These are phyloP conservation scores for Hydrozoanthus tunicans DNA, from an alignment of 64 coral and sea anemone genomes.

Conservation along the genomic window DNA sequence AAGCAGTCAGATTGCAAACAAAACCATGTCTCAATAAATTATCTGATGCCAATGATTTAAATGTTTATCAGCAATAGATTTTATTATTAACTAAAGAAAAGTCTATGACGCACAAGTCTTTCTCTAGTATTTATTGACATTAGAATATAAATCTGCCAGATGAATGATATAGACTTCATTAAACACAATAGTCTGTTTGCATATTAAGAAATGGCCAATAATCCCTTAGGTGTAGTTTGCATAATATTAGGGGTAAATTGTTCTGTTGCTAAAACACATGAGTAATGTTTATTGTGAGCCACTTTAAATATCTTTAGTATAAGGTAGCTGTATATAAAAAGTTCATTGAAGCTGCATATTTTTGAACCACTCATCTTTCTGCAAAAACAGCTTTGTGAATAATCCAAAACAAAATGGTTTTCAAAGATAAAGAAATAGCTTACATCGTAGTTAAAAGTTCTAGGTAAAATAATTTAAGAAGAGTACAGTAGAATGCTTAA, in stretches of 20 bases:
- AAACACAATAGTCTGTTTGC: slow-evolving; percentile 39
- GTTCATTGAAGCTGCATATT: no score
- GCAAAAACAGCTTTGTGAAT: no score
- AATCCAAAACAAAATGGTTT: no score
- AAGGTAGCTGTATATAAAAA: no score
- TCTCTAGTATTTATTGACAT: neutral
- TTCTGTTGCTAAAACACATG: slow-evolving; percentile 68
- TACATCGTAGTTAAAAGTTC: no score
- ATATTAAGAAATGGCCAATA: slow-evolving; percentile 4
- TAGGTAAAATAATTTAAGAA: no score
- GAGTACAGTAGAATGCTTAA: no score
- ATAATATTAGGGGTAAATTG: slow-evolving; percentile 40
- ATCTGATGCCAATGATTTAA: neutral
- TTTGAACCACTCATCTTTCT: no score
- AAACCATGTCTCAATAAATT: neutral
- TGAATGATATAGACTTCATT: neutral
- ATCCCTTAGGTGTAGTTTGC: neutral
- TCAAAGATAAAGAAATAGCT: no score
- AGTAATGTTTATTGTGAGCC: neutral
- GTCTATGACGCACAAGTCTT: neutral
- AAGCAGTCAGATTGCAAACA: neutral
- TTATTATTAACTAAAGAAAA: neutral
- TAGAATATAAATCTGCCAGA: neutral
- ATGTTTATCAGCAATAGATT: neutral
- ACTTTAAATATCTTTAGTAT: no score